Evolutionary conservation across 2,888 invertebrate species (phyloP).

Genomic region (Matsumyia berberina): DNA sequence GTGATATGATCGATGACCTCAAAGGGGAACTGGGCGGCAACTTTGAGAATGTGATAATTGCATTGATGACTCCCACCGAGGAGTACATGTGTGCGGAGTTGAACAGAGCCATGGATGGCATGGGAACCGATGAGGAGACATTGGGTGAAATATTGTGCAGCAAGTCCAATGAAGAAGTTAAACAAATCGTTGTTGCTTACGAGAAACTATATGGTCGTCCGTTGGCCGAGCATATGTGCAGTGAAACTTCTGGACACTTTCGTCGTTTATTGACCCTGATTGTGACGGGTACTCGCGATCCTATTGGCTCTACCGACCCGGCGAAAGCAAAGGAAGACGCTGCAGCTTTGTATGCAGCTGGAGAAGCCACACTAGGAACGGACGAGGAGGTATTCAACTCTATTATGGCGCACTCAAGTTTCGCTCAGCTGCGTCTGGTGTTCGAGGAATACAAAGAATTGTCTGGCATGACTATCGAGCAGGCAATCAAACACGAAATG

Average conservation of each 20-base stretch:
- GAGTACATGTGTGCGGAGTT: constrained; percentile 90
- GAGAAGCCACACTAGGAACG: constrained; percentile 89
- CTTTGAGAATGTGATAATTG: constrained; percentile 90
- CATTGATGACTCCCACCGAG: constrained; percentile 88
- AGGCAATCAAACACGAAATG: constrained; percentile 88
- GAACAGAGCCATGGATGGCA: constrained; percentile 89
- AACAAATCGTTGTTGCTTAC: constrained; percentile 87
- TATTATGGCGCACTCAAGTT: constrained; percentile 89
- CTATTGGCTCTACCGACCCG: constrained; percentile 86
- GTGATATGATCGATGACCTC: constrained; percentile 88
- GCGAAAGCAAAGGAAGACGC: constrained; percentile 89
- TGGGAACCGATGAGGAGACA: constrained; percentile 90
- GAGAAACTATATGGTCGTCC: constrained; percentile 88
- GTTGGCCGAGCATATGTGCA: constrained; percentile 89
- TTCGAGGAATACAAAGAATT: constrained; percentile 90
- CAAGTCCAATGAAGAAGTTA: constrained; percentile 88
- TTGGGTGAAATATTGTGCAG: constrained; percentile 91
- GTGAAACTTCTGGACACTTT: constrained; percentile 91
- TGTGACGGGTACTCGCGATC: constrained; percentile 87
- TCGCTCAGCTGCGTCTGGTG: constrained; percentile 87
- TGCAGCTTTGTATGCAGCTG: constrained; percentile 88
- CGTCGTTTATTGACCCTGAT: constrained; percentile 89
- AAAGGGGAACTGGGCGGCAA: constrained; percentile 90
- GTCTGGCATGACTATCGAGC: constrained; percentile 89
- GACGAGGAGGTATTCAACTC: constrained; percentile 89